These are phyloP conservation scores for Sarcophaga caerulescens DNA, from an alignment of 2,888 invertebrate species.

Conservation along the genomic window DNA sequence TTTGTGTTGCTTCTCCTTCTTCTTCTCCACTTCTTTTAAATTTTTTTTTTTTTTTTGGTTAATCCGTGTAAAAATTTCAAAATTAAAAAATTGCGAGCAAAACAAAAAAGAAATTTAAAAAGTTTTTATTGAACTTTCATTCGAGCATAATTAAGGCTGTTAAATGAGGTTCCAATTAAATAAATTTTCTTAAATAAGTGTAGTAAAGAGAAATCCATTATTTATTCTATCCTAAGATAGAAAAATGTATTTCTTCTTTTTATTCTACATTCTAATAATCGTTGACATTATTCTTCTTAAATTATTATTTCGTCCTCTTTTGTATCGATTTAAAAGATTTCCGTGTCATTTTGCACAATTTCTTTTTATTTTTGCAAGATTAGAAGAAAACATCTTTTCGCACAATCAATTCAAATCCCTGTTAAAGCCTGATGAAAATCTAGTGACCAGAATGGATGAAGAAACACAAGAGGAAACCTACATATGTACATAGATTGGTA, in stretches of 20 bases:
- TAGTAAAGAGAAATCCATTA: no score
- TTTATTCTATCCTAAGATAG: no score
- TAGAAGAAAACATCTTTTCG: neutral
- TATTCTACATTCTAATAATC: no score
- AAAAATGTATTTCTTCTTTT: no score
- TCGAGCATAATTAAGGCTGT: no score
- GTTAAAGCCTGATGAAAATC: neutral
- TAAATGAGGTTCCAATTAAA: no score
- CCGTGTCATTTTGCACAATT: neutral
- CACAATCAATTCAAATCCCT: neutral
- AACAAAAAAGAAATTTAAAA: neutral
- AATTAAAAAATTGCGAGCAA: neutral
- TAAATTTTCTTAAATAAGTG: no score
- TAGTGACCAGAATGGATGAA: neutral
- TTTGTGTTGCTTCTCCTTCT: constrained; percentile 1
- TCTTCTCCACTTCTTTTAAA: neutral
- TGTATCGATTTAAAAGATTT: neutral
- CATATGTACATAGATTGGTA: neutral
- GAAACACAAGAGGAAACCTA: neutral
- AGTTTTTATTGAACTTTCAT: no score
- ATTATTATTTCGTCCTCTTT: no score
- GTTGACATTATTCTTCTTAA: no score
- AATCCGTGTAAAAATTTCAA: no score
- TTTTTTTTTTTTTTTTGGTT: no score
- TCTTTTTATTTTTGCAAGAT: neutral